Evolutionary conservation across 1,140 invertebrate genomes (phyloP).

Genomic region (Drosophila melanica): DNA sequence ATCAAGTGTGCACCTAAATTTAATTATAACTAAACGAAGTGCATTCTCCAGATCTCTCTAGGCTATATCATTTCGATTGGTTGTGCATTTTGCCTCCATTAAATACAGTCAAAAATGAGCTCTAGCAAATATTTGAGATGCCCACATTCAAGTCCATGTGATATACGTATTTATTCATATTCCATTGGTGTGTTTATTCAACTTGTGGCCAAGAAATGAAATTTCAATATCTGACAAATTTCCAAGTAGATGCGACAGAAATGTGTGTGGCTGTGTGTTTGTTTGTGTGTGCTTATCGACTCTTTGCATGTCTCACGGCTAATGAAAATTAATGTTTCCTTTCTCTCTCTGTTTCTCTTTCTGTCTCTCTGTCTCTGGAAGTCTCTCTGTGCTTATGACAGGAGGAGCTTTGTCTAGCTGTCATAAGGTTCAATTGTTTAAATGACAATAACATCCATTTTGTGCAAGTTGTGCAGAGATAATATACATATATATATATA

Average conservation of each 20-base stretch:
- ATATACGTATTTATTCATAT: conserved; percentile 48
- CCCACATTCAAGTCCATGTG: neutral
- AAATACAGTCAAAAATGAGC: neutral
- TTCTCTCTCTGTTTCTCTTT: conserved; percentile 18
- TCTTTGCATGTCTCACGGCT: conserved; percentile 12
- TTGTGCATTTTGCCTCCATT: too few relatives aligned
- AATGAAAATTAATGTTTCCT: conserved; percentile 72
- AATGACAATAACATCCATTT: conserved; percentile 30
- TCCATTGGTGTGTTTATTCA: conserved; percentile 51
- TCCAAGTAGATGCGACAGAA: conserved; percentile 12
- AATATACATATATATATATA: neutral
- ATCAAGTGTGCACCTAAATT: too few relatives aligned
- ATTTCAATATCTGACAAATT: conserved; percentile 46
- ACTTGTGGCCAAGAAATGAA: conserved; percentile 29
- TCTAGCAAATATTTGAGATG: neutral
- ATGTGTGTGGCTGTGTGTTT: conserved; percentile 10
- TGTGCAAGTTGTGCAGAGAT: conserved; percentile 39
- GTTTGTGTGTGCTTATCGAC: conserved; percentile 22
- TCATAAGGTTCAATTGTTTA: conserved; percentile 32
- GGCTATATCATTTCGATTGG: too few relatives aligned
- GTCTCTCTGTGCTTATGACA: neutral
- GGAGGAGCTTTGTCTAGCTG: conserved; percentile 17
- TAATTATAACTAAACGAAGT: too few relatives aligned
- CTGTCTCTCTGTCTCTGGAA: conserved; percentile 2
- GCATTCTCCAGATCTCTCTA: too few relatives aligned